A percentile compares a stretch with the other conserved stretches of the same genome.
phyloP scores from a whole-genome alignment of 1,140 invertebrate genomes.

The Drosophila tani region DNA sequence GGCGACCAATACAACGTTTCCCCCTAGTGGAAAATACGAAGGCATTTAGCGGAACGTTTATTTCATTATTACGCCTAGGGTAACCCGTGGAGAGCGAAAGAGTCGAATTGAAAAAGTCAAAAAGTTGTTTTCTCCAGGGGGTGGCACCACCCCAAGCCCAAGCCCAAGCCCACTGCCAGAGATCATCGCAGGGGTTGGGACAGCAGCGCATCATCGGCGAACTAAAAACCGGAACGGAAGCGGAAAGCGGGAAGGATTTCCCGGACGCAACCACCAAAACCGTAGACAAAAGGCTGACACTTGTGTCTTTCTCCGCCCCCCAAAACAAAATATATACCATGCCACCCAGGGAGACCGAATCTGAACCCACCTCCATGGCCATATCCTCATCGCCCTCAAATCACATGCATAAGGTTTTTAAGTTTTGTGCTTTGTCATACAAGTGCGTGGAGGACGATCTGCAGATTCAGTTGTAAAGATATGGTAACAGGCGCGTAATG shows the following conservation, averaged over 20 bases:
- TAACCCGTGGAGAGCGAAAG: slow-evolving; percentile 39
- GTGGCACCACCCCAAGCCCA: slow-evolving; percentile 30
- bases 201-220: slow-evolving; percentile 35
- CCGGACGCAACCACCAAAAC: slow-evolving; percentile 56
- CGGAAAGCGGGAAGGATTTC: slow-evolving; percentile 40
- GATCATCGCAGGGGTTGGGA: slow-evolving; percentile 48
- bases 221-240: slow-evolving; percentile 77
- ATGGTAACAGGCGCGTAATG: slow-evolving; percentile 81
- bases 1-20: background rate
- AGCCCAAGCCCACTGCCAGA: background rate
- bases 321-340: slow-evolving; percentile 15
- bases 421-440: slow-evolving; percentile 81
- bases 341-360: background rate
- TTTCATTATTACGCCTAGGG: slow-evolving; percentile 81
- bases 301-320: slow-evolving; percentile 47
- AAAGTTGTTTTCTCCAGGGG: slow-evolving; percentile 48
- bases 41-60: slow-evolving; percentile 84
- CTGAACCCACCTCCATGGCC: background rate
- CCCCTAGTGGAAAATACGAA: slow-evolving; percentile 64
- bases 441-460: slow-evolving; percentile 77
- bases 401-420: slow-evolving; percentile 82
- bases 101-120: slow-evolving; percentile 83
- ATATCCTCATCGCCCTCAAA: slow-evolving; percentile 57
- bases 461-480: slow-evolving; percentile 82
- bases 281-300: slow-evolving; percentile 62